A percentile compares a stretch with the other conserved stretches of the same genome.
phyloP scores from a whole-genome alignment of 2,113 vertebrate species.

The Siniperca knerii region DNA sequence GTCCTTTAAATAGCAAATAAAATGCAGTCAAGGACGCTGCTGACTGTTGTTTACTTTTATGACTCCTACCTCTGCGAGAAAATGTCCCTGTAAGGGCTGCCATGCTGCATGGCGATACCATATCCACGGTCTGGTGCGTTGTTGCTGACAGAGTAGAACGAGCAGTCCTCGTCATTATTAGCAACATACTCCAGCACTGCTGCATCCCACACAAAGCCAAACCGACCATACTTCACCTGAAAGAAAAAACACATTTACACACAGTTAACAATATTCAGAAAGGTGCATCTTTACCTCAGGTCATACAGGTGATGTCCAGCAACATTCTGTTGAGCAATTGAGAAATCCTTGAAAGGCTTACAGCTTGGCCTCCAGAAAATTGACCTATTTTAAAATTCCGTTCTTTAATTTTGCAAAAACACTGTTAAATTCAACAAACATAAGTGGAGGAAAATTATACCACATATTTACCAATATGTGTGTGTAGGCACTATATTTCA shows the following conservation, averaged over 20 bases:
- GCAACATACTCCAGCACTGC: conserved; percentile 96
- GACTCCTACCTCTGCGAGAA: conserved; percentile 95
- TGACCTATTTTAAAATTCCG: not conserved
- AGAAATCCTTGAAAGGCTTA: not conserved
- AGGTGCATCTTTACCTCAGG: conserved; percentile 1
- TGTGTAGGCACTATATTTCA: not conserved
- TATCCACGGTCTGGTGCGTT: conserved; percentile 94
- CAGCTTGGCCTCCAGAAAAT: conserved; percentile 5
- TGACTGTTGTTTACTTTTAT: conserved; percentile 36
- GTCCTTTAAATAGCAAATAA: conserved; percentile 26
- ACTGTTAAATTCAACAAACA: not conserved
- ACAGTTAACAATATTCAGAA: conserved; percentile 26
- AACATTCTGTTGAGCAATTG: conserved; percentile 3
- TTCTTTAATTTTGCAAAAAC: not conserved
- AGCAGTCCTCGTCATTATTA: conserved; percentile 96
- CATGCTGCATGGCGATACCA: conserved; percentile 96
- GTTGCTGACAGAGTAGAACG: conserved; percentile 94
- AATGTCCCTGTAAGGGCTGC: conserved; percentile 96
- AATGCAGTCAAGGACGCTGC: conserved; percentile 14
- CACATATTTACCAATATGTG: not conserved
- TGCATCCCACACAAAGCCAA: conserved; percentile 98
- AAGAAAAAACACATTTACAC: conserved; percentile 37
- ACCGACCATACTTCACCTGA: conserved; percentile 96
- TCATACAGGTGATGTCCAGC: not conserved
- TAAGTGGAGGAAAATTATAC: not conserved